These are phyloP conservation scores for Parnassius smintheus DNA, from an alignment of 2,888 invertebrate genomes.

Conservation along the genomic window DNA sequence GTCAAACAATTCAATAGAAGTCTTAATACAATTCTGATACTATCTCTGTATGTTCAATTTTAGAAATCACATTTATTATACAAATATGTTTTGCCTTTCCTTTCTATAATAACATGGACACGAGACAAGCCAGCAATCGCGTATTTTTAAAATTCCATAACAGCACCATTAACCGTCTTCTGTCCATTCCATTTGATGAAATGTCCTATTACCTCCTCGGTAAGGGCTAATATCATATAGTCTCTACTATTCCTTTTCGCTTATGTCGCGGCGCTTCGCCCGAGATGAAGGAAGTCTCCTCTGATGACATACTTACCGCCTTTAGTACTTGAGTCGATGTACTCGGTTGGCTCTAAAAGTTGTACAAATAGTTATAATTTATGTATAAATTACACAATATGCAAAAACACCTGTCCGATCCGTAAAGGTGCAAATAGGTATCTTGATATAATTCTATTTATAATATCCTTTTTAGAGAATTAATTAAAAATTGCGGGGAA, in stretches of 20 bases:
- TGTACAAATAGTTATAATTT: not conserved
- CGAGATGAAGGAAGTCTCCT: constrained; percentile 90
- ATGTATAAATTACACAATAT: too few species aligned
- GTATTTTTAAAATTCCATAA: too few species aligned
- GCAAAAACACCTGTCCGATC: too few species aligned
- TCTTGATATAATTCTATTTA: too few species aligned
- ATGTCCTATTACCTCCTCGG: not conserved
- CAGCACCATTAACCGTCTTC: constrained; percentile 4
- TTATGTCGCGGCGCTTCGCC: constrained; percentile 75
- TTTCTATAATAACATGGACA: too few species aligned
- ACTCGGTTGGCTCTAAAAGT: constrained; percentile 53
- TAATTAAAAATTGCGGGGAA: too few species aligned
- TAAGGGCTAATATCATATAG: constrained; percentile 77
- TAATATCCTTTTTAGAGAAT: too few species aligned
- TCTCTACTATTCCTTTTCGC: constrained; percentile 82
- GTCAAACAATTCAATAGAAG: not conserved
- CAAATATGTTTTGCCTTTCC: not conserved
- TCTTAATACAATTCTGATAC: not conserved
- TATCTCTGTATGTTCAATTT: not conserved
- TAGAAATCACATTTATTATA: not conserved
- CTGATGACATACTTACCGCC: constrained; percentile 71
- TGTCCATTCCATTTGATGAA: not conserved
- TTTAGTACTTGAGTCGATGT: constrained; percentile 52
- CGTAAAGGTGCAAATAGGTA: too few species aligned
- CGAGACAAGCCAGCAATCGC: too few species aligned